A percentile compares a stretch with the other conserved stretches of the same genome.
These are phyloP conservation scores for Macrophya alboannulata DNA, from an alignment of 2,888 invertebrate genomes.

Conservation along the genomic window DNA sequence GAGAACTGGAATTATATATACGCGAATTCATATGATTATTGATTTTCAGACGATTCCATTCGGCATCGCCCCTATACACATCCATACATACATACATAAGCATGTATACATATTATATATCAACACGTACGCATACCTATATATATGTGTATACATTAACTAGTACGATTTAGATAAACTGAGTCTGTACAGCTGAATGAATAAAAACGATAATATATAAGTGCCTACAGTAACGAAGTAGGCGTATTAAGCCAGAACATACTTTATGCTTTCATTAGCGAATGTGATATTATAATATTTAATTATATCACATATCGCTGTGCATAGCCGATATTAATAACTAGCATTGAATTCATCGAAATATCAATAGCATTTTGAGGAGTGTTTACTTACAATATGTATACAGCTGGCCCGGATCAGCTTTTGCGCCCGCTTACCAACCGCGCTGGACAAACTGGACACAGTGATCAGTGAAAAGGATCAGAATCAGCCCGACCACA, in stretches of 20 bases:
- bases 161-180: conserved; percentile 46
- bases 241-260: conserved; percentile 48
- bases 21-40: conserved; percentile 32
- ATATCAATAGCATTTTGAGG: conserved; percentile 64
- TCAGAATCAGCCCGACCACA: conserved; percentile 32
- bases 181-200: conserved; percentile 46
- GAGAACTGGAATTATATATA: conserved; percentile 31
- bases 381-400: conserved; percentile 71
- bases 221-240: conserved; percentile 43
- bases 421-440: conserved; percentile 49
- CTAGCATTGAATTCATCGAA: conserved; percentile 49
- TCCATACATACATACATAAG: conserved; percentile 22
- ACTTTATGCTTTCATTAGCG: conserved; percentile 32
- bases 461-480: conserved; percentile 45
- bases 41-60: conserved; percentile 41
- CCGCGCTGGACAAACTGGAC: conserved; percentile 39
- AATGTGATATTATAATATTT: conserved; percentile 36
- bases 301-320: conserved; percentile 68
- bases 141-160: conserved; percentile 6
- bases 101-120: conserved; percentile 4
- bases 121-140: conserved; percentile 28
- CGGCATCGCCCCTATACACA: conserved; percentile 41
- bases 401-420: conserved; percentile 65
- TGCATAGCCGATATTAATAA: conserved; percentile 65
- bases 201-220: conserved; percentile 36